These are phyloP conservation scores for Takifugu rubripes DNA, from an alignment of 2,797 vertebrate genomes.

Conservation along the genomic window DNA sequence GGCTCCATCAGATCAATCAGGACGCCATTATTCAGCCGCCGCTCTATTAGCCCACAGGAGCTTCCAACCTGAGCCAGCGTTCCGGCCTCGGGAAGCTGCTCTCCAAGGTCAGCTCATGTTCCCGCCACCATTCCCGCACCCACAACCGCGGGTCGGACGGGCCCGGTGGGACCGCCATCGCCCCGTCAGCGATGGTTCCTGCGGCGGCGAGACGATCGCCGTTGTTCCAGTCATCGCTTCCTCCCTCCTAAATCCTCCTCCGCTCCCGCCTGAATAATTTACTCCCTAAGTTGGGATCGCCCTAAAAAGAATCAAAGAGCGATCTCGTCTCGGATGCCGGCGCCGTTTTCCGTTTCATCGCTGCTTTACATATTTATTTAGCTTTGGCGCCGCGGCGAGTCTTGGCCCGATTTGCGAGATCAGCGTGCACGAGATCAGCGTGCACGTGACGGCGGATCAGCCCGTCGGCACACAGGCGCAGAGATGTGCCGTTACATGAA, in stretches of 20 bases:
- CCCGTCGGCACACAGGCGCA: constrained; percentile 1
- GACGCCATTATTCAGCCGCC: constrained; percentile 27
- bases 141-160: too few species aligned
- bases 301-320: constrained; percentile 50
- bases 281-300: constrained; percentile 36
- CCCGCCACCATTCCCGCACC: too few species aligned
- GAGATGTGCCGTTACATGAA: constrained; percentile 14
- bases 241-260: not conserved
- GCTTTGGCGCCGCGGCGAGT: constrained; percentile 39
- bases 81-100: too few species aligned
- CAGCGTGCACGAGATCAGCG: not conserved
- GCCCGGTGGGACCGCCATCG: too few species aligned
- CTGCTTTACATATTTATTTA: constrained; percentile 41
- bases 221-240: too few species aligned
- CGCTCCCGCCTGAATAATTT: constrained; percentile 52
- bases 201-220: constrained; percentile 15
- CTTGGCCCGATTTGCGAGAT: constrained; percentile 26
- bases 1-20: constrained; percentile 47
- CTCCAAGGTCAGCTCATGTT: too few species aligned
- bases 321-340: constrained; percentile 20
- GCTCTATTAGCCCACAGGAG: constrained; percentile 5
- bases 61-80: too few species aligned
- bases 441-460: too few species aligned
- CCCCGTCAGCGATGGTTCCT: constrained; percentile 5
- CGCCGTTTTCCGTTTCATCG: constrained; percentile 46